These are phyloP conservation scores for Oxygymnocypris stewartii DNA, from an alignment of 2,113 vertebrate species.

Conservation along the genomic window DNA sequence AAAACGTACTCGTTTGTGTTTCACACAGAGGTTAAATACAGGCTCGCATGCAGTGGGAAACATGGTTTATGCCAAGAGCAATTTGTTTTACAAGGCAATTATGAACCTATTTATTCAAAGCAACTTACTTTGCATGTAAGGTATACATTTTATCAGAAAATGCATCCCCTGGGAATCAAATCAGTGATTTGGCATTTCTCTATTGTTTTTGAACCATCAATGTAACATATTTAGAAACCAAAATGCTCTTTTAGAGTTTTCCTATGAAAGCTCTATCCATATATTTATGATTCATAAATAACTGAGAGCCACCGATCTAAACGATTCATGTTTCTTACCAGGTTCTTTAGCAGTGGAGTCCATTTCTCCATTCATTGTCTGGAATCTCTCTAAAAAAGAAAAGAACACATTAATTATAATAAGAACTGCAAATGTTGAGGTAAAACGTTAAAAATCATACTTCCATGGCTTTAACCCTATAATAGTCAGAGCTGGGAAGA, in stretches of 20 bases:
- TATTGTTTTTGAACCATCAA: background rate
- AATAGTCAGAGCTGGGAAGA: too few relatives aligned
- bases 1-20: background rate
- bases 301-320: too few relatives aligned
- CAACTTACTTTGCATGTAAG: background rate
- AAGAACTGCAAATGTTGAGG: too few relatives aligned
- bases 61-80: background rate
- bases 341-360: too few relatives aligned
- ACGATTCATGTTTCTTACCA: too few relatives aligned
- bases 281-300: too few relatives aligned
- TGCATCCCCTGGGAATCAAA: background rate
- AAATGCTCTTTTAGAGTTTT: background rate
- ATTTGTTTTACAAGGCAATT: background rate
- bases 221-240: background rate
- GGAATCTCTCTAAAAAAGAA: too few relatives aligned
- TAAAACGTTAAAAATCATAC: too few relatives aligned
- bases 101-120: background rate
- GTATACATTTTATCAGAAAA: background rate
- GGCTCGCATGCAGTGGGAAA: background rate
- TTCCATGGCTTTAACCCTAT: too few relatives aligned
- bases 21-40: background rate
- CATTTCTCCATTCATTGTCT: too few relatives aligned
- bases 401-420: too few relatives aligned
- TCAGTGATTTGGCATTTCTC: background rate
- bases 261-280: background rate